Evolutionary conservation across 2,888 invertebrate genomes (phyloP), one percentile per base, ranked within the genome.

Genomic region (Panorpa germanica): DNA sequence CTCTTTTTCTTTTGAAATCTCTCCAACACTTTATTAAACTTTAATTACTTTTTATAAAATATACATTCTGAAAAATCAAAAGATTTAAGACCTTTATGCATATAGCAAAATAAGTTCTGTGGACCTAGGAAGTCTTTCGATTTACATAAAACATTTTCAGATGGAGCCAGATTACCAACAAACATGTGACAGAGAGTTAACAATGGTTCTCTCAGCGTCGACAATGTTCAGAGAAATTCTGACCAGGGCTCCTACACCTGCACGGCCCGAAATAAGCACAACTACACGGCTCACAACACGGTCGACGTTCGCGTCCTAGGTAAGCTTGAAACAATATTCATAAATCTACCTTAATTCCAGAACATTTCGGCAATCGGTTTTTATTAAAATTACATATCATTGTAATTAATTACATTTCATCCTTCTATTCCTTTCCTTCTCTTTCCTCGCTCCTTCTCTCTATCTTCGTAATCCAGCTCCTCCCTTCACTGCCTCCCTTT

Each of bases 191-290:
- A 88, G 54, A 70, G 78, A 43, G 80, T 82, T 35, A 63, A 71
- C 4, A 85, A 88, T 43, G 88, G 88, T 9, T 82, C 82, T 1
- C 56, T 90, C 30, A 67, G 75, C 19, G 76, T 90, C 30, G 76
- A 80, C 45, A 78, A 78, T 45, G 78, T 86, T 8, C 83, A 85
- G 48, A 65, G 80, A 22, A 66, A 65, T 15, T 76, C 77, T 38
- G 88, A 90, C 48, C 80, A 80, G 20, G 88, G 86, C n/a, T 75
- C 76, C 3, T 90, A 90, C 53, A 81, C 80, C 7, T 90, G 90
- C 49, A 78, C 76, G 31, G 88, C 86, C 0, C 68, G 71, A 34
- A 85, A 85, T 50, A 64, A 78, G 37, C 81, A 81, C 47, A 70
- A 77, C 33, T 72, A 78, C 41, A 71, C 75, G 1, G 77, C 81